Evolutionary conservation across 2,797 vertebrate species (phyloP).

Genomic region (Pterois miles): DNA sequence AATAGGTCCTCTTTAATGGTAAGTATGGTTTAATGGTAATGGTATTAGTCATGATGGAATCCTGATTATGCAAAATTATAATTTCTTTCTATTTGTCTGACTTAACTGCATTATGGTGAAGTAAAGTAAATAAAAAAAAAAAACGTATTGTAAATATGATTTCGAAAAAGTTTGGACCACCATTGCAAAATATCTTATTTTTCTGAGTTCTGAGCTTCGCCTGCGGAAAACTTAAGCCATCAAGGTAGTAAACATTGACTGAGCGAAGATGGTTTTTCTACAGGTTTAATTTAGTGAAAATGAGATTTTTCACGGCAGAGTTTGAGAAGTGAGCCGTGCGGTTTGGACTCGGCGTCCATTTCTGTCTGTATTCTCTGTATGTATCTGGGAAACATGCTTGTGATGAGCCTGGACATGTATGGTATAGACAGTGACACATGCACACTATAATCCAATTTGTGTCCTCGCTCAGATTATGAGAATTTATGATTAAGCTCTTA

Average conservation of each 20-base stretch:
- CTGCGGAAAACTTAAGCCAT: constrained; percentile 36
- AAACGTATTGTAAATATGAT: neutral
- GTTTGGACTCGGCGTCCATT: neutral
- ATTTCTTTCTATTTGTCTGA: neutral
- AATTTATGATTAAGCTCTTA: constrained; percentile 34
- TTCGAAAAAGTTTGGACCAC: constrained; percentile 10
- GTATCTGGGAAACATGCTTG: neutral
- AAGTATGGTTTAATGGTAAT: neutral
- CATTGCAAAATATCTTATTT: constrained; percentile 39
- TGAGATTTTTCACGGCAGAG: constrained; percentile 35
- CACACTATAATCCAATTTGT: constrained; percentile 42
- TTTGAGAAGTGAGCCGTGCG: neutral
- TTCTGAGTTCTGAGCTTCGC: constrained; percentile 25
- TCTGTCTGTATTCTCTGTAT: neutral
- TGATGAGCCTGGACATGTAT: neutral
- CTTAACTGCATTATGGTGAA: neutral
- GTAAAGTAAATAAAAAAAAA: neutral
- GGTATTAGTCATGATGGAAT: neutral
- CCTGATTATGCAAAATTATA: neutral
- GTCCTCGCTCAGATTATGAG: constrained; percentile 23
- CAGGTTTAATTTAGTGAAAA: constrained; percentile 52
- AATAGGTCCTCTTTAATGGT: no score
- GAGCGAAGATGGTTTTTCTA: constrained; percentile 13
- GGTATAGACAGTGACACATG: constrained; percentile 14
- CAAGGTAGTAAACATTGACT: constrained; percentile 8